Evolutionary conservation across 2,797 vertebrate species (phyloP).

Genomic region (Lutjanus argentimaculatus): DNA sequence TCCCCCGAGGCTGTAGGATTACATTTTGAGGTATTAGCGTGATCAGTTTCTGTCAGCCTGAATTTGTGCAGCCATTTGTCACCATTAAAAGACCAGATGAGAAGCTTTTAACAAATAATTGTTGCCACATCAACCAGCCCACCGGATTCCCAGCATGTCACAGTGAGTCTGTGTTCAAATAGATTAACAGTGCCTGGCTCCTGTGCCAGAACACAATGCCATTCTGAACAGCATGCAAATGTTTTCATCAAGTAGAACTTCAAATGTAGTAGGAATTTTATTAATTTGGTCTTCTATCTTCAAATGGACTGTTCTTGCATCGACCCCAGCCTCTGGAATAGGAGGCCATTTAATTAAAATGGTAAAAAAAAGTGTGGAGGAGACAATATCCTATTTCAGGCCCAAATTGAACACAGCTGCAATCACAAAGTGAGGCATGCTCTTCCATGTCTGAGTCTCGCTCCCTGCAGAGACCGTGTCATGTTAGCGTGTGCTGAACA

Average conservation of each 20-base stretch:
- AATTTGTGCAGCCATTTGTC: constrained; percentile 47
- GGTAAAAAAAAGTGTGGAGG: constrained; percentile 22
- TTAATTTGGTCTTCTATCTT: constrained; percentile 20
- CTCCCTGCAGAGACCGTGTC: constrained; percentile 51
- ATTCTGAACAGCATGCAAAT: constrained; percentile 26
- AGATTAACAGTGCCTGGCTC: constrained; percentile 11
- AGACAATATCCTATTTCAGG: constrained; percentile 63
- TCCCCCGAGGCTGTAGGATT: constrained; percentile 31
- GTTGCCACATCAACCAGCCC: constrained; percentile 41
- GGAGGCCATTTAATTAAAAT: constrained; percentile 51
- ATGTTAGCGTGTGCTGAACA: constrained; percentile 44
- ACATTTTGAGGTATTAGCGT: constrained; percentile 39
- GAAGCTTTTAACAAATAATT: constrained; percentile 53
- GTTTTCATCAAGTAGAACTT: constrained; percentile 35
- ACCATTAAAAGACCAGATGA: constrained; percentile 44
- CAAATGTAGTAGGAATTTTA: not conserved
- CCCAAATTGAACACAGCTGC: constrained; percentile 70
- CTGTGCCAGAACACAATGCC: constrained; percentile 23
- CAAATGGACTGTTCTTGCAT: constrained; percentile 32
- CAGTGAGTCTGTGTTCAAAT: constrained; percentile 29
- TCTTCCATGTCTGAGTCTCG: constrained; percentile 28
- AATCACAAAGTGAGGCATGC: constrained; percentile 64
- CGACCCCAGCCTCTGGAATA: constrained; percentile 26
- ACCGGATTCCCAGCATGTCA: constrained; percentile 33
- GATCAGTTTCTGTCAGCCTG: constrained; percentile 51